Evolutionary conservation across 2,797 vertebrate genomes (phyloP).

Genomic region (Crocidura indochinensis): DNA sequence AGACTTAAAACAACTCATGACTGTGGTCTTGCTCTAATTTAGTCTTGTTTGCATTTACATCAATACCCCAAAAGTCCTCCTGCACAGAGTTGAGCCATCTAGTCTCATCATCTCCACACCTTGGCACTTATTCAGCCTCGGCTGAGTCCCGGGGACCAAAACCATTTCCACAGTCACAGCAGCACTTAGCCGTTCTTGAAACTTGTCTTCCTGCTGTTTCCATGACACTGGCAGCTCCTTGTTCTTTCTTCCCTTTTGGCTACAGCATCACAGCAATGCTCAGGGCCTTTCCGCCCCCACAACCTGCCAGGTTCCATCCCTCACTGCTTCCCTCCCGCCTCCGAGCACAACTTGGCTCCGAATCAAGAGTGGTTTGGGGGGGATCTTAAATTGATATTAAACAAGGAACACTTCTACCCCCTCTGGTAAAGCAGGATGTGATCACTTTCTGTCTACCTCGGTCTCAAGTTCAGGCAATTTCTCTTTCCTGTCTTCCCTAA

Average conservation of each 20-base stretch:
- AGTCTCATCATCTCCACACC: not conserved
- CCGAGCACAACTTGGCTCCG: slow-evolving; percentile 1
- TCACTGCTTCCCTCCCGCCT: not conserved
- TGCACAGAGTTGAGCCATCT: not conserved
- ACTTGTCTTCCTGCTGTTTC: not conserved
- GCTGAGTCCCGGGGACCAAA: not conserved
- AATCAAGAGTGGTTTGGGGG: not conserved
- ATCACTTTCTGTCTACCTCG: not conserved
- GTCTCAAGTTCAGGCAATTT: not conserved
- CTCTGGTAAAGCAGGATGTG: not conserved
- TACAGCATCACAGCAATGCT: not conserved
- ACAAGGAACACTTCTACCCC: not conserved
- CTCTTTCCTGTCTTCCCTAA: slow-evolving; percentile 10
- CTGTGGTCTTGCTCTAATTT: not conserved
- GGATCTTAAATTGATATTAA: slow-evolving; percentile 16
- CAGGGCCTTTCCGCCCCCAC: not conserved
- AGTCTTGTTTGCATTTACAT: not conserved
- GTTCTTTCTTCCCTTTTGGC: slow-evolving; percentile 3
- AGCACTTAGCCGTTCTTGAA: slow-evolving; percentile 1
- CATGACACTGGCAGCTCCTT: not conserved
- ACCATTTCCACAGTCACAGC: not conserved
- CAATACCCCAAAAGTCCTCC: not conserved
- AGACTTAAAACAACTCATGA: not conserved
- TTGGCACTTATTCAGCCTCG: not conserved
- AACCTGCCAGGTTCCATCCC: not conserved